A percentile compares a stretch with the other conserved stretches of the same genome.
Conservation (phyloP, 2,797 vertebrate species). For the Ctenopoma kingsleyae region DNA sequence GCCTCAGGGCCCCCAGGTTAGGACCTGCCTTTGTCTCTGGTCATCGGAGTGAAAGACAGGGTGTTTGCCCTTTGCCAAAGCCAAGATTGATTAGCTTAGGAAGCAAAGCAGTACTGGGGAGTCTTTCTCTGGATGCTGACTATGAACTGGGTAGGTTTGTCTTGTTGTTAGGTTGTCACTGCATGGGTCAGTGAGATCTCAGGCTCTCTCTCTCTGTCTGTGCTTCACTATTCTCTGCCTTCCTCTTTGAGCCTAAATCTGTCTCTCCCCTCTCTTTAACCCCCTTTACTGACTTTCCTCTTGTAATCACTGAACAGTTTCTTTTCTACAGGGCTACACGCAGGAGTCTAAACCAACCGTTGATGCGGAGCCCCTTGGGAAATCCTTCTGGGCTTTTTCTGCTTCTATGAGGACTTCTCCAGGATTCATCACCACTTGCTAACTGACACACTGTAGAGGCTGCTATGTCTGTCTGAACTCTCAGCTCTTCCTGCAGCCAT, state of each 20-base stretch:
- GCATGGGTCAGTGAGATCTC: conserved; percentile 63
- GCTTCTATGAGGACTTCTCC: conserved; percentile 44
- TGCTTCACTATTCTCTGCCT: conserved; percentile 50
- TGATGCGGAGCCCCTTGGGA: conserved; percentile 52
- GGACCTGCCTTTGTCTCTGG: conserved; percentile 72
- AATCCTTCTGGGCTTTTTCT: conserved; percentile 8
- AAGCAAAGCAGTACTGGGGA: conserved; percentile 53
- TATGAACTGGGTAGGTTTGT: conserved; percentile 62
- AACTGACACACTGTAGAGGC: conserved; percentile 38
- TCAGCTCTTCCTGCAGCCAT: conserved; percentile 61
- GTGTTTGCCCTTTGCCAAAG: conserved; percentile 68
- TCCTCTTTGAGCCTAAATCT: conserved; percentile 49
- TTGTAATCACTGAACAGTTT: conserved; percentile 54
- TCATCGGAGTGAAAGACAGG: conserved; percentile 68
- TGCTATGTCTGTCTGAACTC: conserved; percentile 52
- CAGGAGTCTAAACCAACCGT: conserved; percentile 33
- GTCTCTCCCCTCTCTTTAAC: conserved; percentile 37
- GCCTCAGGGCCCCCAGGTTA: conserved; percentile 65
- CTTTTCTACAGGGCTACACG: conserved; percentile 64
- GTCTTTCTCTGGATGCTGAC: conserved; percentile 40
- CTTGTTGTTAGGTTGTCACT: conserved; percentile 50
- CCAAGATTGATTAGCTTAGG: conserved; percentile 76
- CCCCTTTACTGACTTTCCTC: conserved; percentile 43
- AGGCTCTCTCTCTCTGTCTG: conserved; percentile 39
- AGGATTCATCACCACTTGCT: conserved; percentile 28